Evolutionary conservation across 2,113 vertebrate genomes (phyloP), one percentile per base, ranked within the genome.

Genomic region (Hypocryptadius cinnamomeus): DNA sequence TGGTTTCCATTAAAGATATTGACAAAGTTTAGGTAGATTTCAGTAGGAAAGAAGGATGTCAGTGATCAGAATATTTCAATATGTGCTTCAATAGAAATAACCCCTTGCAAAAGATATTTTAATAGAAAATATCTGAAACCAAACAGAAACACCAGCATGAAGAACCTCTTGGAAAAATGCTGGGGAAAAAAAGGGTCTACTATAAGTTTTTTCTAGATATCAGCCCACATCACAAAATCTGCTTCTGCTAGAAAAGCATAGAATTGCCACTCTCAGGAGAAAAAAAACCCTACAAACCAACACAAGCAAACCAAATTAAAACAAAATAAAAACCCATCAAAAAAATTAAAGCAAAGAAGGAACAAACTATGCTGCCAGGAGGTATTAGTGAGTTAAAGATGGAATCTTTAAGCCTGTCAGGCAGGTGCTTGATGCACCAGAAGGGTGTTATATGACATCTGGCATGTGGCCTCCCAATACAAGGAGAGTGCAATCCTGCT

Each of bases 231-330:
- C 8, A 88, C 17, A 59, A 68, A 76, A 82, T 7, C 8, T 71
- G 13, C 56, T 81, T 79, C 45, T 57, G 2, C 54, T 80, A 22
- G 22, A 65, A 65, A 69, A 73, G 12, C 35, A 42, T 10, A 53
- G 30, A 83, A 77, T 25, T 28, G 2, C 5, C 2, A 61, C 21
- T 79, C 13, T 48, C 8, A n/a, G 15, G 19, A 31, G 19, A 6
- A 60, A 48, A 48, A 48, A 31, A 18, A 2, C 1, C 1, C 2
- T 12, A 18, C 6, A n/a, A 51, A 51, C 3, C 8, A 70, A 51
- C 4, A 22, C 24, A 35, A 66, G 8, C 9, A 54, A 69, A 81
- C 1, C 13, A 33, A 64, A 40, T 14, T 6, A 72, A 69, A 61
- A 7, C 22, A 54, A 84, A 72, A 22, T 8, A 27, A 71, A 64